Evolutionary conservation across 2,888 invertebrate genomes (phyloP).

Genomic region (Zaprionus obscuricornis): DNA sequence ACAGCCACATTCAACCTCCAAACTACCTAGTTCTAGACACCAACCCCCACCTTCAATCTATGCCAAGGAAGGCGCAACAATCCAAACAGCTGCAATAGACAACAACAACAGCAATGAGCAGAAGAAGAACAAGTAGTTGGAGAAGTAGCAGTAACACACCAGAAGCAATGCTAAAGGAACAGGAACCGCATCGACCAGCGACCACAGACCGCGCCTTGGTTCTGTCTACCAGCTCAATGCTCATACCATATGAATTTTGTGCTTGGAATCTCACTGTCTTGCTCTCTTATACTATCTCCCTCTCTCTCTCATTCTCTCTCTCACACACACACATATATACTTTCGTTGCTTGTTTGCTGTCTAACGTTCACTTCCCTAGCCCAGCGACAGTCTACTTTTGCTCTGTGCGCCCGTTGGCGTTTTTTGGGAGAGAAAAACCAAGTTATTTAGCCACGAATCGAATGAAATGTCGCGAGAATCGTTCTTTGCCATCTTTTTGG

Average conservation of each 20-base stretch:
- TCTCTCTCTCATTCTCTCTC: too few relatives aligned
- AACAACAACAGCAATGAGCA: constrained; percentile 41
- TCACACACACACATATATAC: too few relatives aligned
- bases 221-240: constrained; percentile 1
- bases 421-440: constrained; percentile 58
- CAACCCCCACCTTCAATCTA: too few relatives aligned
- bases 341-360: too few relatives aligned
- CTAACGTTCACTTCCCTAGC: neutral
- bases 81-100: constrained; percentile 72
- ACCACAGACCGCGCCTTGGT: constrained; percentile 44
- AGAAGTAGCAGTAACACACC: constrained; percentile 7
- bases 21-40: too few relatives aligned
- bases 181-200: constrained; percentile 45
- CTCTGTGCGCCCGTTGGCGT: constrained; percentile 40
- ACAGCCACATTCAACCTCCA: too few relatives aligned
- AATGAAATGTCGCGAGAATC: constrained; percentile 61
- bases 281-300: too few relatives aligned
- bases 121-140: neutral
- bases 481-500: neutral
- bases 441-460: constrained; percentile 72
- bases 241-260: too few relatives aligned
- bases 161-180: neutral
- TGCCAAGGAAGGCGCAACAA: constrained; percentile 65
- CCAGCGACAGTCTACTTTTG: neutral
- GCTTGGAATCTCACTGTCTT: too few relatives aligned